Base-by-base conservation (phyloP, 2,888 invertebrate species). In the Salpingus planirostris region DNA sequence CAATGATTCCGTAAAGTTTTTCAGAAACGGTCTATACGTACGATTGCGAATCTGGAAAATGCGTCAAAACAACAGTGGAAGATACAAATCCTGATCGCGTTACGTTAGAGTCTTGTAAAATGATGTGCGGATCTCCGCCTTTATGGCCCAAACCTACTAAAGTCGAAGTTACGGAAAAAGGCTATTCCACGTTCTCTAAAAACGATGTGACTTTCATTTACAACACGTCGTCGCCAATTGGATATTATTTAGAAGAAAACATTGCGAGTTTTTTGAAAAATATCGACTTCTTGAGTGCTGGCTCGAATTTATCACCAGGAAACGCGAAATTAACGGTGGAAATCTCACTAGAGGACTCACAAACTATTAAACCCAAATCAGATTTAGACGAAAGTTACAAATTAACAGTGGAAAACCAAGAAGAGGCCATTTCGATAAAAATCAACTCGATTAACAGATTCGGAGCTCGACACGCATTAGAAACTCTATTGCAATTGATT, bases 121-220 rank as follows among this genome's bases (percentile, higher is more conserved):
- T 83, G 71, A 68, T 79, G 6, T 86, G 85, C 58, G 76, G 77
- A 10, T 66, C 70, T 35, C 69, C 70, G 8, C 75, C 80, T 39
- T 67, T 83, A 21, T 85, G 84, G 85, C 85, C 85, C 12, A 76
- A 75, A 58, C 85, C 85, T 23, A 80, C 78, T 5, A 73, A 74
- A 0, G 70, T 73, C 36, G 69, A 74, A 13, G 62, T 70, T 40
- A 67, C 78, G 3, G 76, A 75, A 35, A 71, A 71, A 3, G 71
- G 71, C 30, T 74, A 75, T 23, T 66, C 74, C 11, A 68, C 72
- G 15, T 73, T 78, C 29, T 59, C 65, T 21, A 62, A 70, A n/a
- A 63, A 66, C 3, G 64, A 66, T 2, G 62, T 59, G 59, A 27
- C 67, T 6, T 18, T 6, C 11, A 8, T 23, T 23, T 8, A 23